Conservation (phyloP, 2,797 vertebrate genomes). For the Syncerus caffer region DNA sequence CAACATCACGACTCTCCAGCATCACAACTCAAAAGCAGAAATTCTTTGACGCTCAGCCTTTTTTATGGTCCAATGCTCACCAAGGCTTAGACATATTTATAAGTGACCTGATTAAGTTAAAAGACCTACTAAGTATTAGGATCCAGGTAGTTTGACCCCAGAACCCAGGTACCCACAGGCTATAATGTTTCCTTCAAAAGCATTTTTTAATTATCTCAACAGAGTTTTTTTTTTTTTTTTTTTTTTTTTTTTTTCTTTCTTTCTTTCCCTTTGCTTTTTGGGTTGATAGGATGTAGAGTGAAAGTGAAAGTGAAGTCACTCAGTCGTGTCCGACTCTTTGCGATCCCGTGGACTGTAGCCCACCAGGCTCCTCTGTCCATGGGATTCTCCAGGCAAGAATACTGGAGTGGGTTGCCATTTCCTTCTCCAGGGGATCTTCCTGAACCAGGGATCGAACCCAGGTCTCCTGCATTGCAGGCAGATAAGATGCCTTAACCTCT, state of each 20-base stretch:
- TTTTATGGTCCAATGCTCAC: neutral
- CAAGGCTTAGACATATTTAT: neutral
- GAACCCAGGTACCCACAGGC: neutral
- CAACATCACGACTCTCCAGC: neutral
- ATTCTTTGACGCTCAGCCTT: neutral
- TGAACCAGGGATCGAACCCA: too few relatives aligned
- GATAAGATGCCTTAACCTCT: too few relatives aligned
- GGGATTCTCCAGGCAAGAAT: too few relatives aligned
- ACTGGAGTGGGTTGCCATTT: too few relatives aligned
- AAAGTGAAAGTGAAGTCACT: too few relatives aligned
- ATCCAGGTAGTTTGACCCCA: neutral
- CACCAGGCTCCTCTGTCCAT: too few relatives aligned
- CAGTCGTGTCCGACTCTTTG: too few relatives aligned
- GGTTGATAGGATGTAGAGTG: neutral
- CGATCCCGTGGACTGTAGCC: fast-evolving
- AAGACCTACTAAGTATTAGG: neutral
- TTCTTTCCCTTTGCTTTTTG: neutral
- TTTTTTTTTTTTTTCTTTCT: neutral
- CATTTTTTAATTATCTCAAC: neutral
- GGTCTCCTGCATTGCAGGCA: too few relatives aligned
- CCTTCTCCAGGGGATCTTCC: too few relatives aligned
- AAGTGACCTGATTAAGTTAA: neutral
- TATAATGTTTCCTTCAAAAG: neutral
- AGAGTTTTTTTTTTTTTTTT: neutral
- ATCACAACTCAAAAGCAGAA: neutral